These are phyloP conservation scores for Poeciliopsis turrubarensis DNA, from an alignment of 2,113 vertebrate species.

Conservation along the genomic window DNA sequence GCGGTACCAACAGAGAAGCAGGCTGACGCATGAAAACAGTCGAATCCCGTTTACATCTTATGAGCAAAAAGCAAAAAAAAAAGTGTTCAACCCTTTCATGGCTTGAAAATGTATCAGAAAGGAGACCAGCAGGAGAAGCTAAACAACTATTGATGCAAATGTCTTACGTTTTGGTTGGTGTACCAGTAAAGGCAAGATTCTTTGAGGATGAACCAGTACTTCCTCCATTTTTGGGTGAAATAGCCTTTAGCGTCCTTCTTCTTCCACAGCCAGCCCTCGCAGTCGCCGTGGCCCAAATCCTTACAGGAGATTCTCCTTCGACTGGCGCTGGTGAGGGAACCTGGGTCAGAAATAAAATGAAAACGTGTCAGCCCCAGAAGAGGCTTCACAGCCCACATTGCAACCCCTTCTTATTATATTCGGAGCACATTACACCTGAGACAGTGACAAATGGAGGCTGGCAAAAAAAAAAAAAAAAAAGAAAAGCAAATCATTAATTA, in stretches of 20 bases:
- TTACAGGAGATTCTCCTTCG: slow-evolving; percentile 89
- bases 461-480: slow-evolving; percentile 7
- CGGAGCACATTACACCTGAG: background rate
- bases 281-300: slow-evolving; percentile 89
- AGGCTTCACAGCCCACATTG: background rate
- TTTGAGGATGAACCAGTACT: slow-evolving; percentile 93
- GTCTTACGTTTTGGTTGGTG: slow-evolving; percentile 90
- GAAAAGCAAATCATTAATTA: slow-evolving; percentile 17
- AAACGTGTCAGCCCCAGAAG: background rate
- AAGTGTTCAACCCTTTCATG: background rate
- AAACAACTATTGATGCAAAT: background rate
- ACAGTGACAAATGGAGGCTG: slow-evolving; percentile 4
- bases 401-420: background rate
- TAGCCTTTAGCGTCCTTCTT: slow-evolving; percentile 91
- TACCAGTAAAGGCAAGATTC: slow-evolving; percentile 93
- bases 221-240: slow-evolving; percentile 93
- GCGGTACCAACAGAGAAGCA: background rate
- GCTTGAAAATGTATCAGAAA: background rate
- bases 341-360: slow-evolving; percentile 40
- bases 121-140: background rate
- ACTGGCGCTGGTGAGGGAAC: slow-evolving; percentile 86
- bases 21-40: background rate
- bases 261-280: slow-evolving; percentile 93
- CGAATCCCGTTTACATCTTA: no score
- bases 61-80: background rate